Evolutionary conservation across 2,113 vertebrate species (phyloP).

Genomic region (Dipodomys spectabilis): DNA sequence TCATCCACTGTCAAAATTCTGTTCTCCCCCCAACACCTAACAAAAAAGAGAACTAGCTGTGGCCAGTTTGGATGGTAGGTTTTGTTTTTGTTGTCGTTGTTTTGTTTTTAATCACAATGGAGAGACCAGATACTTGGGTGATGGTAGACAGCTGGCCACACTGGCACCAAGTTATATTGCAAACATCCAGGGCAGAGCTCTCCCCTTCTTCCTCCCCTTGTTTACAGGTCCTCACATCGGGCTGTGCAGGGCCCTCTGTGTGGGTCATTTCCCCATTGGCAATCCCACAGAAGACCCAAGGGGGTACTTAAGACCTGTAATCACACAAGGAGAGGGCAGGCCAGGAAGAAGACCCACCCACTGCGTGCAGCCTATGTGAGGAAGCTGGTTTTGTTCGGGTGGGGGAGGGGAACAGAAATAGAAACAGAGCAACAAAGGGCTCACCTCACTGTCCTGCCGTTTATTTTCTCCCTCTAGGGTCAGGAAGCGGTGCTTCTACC

Average conservation of each 20-base stretch:
- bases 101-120: neutral
- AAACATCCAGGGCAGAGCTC: neutral
- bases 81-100: too few species aligned
- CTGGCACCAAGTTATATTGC: neutral
- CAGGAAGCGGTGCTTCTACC: neutral
- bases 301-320: neutral
- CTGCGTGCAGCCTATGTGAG: neutral
- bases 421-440: neutral
- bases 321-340: neutral
- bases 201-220: neutral
- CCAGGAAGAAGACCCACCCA: neutral
- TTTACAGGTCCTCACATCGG: neutral
- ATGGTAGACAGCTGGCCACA: neutral
- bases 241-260: neutral
- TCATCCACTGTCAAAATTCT: neutral
- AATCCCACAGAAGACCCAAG: neutral
- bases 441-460: neutral
- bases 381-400: neutral
- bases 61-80: neutral
- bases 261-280: neutral
- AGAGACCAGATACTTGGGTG: neutral
- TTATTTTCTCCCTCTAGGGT: neutral
- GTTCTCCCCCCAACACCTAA: neutral
- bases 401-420: constrained; percentile 17
- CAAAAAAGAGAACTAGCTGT: neutral